Evolutionary conservation across 2,113 vertebrate genomes (phyloP), one percentile per base, ranked within the genome.

Genomic region (Saccopteryx bilineata): DNA sequence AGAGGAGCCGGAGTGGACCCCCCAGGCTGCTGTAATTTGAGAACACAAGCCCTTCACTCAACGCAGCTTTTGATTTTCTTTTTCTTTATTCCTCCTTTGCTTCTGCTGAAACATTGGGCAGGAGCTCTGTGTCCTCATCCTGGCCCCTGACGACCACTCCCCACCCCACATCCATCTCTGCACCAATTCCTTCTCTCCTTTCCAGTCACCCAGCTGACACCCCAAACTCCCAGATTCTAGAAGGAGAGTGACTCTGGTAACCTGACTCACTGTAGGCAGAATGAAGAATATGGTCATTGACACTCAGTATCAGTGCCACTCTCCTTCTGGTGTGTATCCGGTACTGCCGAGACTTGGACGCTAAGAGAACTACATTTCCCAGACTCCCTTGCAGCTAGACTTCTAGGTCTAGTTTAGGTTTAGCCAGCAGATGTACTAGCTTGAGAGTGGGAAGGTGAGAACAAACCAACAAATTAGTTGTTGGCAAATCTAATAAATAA

Each of bases 391-490:
- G 58, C 33, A 76, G 76, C 71, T 72, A 24, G 31, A 75, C 4
- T 15, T 48, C 7, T n/a, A 66, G 72, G 18, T 52, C 3, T 14
- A 17, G 9, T 60, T 85, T 71, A 56, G 28, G 10, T 82, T 54
- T 31, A 31, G 15, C 46, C 54, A 31, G 31, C 31, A 52, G 52
- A 28, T 54, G 5, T 31, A 26, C 2, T 87, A 60, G 15, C 52
- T 69, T 80, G 54, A 75, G 50, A 52, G 83, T 24, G 52, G 19
- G 76, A 83, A 93, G 24, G 48, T 56, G 31, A 86, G 54, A 83
- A 10, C 65, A 18, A 84, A 76, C 54, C 7, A 17, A 33, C 0
- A 15, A 26, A 12, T 92, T 11, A 69, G 26, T 39, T 81, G 66
- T 61, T 26, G 60, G 56, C 19, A 84, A 75, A 69, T 65, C 72